Conservation (phyloP, 1,140 invertebrate species). For the Drosophila aff. region DNA sequence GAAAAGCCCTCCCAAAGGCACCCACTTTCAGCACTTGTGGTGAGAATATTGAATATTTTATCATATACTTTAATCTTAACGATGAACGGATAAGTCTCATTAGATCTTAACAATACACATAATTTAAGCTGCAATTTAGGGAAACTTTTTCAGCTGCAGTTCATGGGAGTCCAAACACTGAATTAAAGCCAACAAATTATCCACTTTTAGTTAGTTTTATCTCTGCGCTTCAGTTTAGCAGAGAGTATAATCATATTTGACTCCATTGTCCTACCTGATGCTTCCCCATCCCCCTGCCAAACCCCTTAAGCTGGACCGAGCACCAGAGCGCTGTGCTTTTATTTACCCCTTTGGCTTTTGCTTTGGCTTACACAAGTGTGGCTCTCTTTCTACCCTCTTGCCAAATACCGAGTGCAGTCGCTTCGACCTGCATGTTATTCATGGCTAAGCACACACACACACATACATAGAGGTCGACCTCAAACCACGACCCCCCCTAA, state of each 20-base stretch:
- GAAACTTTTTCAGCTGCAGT: slow-evolving; percentile 1
- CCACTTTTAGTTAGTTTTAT: slow-evolving; percentile 47
- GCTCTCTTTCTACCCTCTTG: slow-evolving; percentile 29
- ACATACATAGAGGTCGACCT: slow-evolving; percentile 27
- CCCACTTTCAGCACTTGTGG: too few relatives aligned
- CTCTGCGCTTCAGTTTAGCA: slow-evolving; percentile 50
- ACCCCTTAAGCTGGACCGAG: slow-evolving; percentile 57
- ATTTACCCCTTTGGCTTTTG: slow-evolving; percentile 76
- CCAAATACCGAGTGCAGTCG: slow-evolving; percentile 48
- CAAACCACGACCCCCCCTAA: slow-evolving; percentile 46
- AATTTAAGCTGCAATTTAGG: slow-evolving; percentile 2
- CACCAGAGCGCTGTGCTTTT: slow-evolving; percentile 64
- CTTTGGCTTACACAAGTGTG: slow-evolving; percentile 77
- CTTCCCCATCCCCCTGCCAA: background rate
- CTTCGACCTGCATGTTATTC: slow-evolving; percentile 82
- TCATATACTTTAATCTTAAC: background rate
- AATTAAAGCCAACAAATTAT: slow-evolving; percentile 51
- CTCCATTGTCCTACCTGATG: slow-evolving; percentile 63
- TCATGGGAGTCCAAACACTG: slow-evolving; percentile 22
- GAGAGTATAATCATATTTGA: slow-evolving; percentile 71
- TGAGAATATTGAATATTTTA: background rate
- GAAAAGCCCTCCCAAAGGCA: background rate
- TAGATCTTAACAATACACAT: background rate
- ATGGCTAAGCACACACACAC: slow-evolving; percentile 69
- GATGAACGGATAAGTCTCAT: background rate